Base-by-base conservation (phyloP, 1,140 invertebrate species). In the Carcinoscorpius rotundicauda region DNA sequence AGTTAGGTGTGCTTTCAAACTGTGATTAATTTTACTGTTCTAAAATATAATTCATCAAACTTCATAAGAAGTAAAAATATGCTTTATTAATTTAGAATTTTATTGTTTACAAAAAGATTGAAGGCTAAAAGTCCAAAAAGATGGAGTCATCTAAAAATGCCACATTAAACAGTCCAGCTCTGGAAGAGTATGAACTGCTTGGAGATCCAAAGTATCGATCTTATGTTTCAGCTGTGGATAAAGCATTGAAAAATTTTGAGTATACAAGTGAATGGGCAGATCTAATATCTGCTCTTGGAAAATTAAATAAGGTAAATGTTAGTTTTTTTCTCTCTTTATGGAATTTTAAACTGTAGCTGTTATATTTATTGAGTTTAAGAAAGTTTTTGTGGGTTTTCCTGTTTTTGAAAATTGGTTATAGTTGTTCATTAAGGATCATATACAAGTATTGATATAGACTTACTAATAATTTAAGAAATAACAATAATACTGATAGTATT, bases 251-350 rank as follows among this genome's bases (percentile, higher is more conserved):
- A 74, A 89, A 84, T 77, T 97, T 97, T 81, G 93, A 96, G 73
- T 91, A 88, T 72, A 93, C 91, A 48, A 91, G 88, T 73, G 93
- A 96, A 84, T 97, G 93, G 93, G 89, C 93, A 66, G 93, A 97
- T 80, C 79, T 97, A 49, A 96, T 97, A 71, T 88, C 90, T 62
- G 91, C 92, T 48, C 77, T 97, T 58, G 89, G 87, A 67, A 97
- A 96, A 81, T 80, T 97, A 11, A 93, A 92, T 74, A 96, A 95
- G 82, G 92, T 91, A 81, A 71, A 66, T 60, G 9, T 52, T 51
- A 29, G 64, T 63, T 5, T 8, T 49, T 51, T 11, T 9, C 6
- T 49, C n/a, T 9, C 6, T 49, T 10, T 64, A 63, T 57, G 11
- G 52, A 52, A 59, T 53, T 11, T 5, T 49, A 56, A 49, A 9